Evolutionary conservation across 2,113 vertebrate genomes (phyloP), one percentile per base, ranked within the genome.

Genomic region (Pseudopodoces humilis): DNA sequence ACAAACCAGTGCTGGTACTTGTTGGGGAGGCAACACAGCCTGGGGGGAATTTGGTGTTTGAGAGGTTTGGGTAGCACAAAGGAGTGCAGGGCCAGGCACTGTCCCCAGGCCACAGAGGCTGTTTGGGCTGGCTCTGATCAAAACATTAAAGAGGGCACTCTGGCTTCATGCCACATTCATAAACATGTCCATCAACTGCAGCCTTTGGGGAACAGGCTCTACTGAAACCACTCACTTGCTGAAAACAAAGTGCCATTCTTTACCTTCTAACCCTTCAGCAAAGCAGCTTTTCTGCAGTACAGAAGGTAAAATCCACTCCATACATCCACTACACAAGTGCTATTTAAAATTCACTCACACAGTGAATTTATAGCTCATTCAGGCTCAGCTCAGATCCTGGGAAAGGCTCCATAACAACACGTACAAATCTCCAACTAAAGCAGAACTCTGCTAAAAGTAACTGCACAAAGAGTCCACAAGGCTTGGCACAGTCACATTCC

Each of bases 51-150:
- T 27, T n/a, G 67, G 53, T 44, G 19, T 69, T 74, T 31, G 50
- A 41, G 35, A 84, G 19, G 44, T 27, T 68, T 3, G 2, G 33
- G 69, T 4, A 76, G 74, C 49, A 63, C 10, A 7, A 31, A 56
- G 21, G 28, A 63, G 18, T 0, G 0, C 0, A 0, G 39, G 39
- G 43, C 27, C 0, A 3, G 67, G 58, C 37, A 1, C 23, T 4
- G 5, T 55, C 75, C 49, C 75, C 24, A 23, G 3, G 31, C 64
- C 2, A 2, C 59, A 70, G 55, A 65, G 41, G 41, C 64, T 50
- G 31, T 53, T 91, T 64, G 44, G 84, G 65, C 60, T 83, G 28
- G 37, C 43, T 55, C 39, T 5, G 25, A 72, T 77, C 43, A 14
- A 67, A 52, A 46, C 9, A 2, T 37, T 56, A n/a, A 14, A 33